A percentile compares a stretch with the other conserved stretches of the same genome.
Conservation (phyloP, 2,113 vertebrate genomes). For the Bagarius yarrelli region DNA sequence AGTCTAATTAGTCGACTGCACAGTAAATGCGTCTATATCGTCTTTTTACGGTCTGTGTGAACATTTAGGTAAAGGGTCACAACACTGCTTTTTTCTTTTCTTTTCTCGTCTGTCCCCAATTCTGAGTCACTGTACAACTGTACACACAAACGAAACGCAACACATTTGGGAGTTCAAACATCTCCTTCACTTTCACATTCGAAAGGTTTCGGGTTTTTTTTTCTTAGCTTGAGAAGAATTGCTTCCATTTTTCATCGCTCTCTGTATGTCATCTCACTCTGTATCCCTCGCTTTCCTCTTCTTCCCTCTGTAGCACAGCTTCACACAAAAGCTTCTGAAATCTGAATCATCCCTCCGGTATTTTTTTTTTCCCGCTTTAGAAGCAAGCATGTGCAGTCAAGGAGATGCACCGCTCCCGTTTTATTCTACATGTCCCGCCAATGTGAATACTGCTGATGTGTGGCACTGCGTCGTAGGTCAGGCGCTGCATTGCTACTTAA, state of each 20-base stretch:
- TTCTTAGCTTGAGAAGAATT: slow-evolving; percentile 7
- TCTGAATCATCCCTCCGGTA: not conserved
- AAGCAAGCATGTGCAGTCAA: slow-evolving; percentile 6
- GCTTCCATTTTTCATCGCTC: not conserved
- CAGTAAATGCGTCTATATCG: not conserved
- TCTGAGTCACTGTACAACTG: slow-evolving; percentile 30
- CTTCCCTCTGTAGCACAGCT: not conserved
- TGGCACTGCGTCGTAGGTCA: slow-evolving; percentile 20
- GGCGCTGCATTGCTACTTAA: slow-evolving; percentile 2
- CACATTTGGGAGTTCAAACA: slow-evolving; percentile 10
- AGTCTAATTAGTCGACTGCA: not conserved
- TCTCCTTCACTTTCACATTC: not conserved
- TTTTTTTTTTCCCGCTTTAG: slow-evolving; percentile 2
- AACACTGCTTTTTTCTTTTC: slow-evolving; percentile 43
- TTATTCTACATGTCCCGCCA: slow-evolving; percentile 7
- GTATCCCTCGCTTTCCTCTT: not conserved
- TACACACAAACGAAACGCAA: slow-evolving; percentile 22
- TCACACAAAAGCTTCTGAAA: not conserved
- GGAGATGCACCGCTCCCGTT: slow-evolving; percentile 7
- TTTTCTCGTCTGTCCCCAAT: not conserved
- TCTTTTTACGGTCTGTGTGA: not conserved
- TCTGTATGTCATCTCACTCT: not conserved
- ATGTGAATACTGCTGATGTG: not conserved
- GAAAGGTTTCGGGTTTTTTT: not conserved
- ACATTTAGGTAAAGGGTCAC: slow-evolving; percentile 7